phyloP scores from a whole-genome alignment of 2,888 invertebrate genomes.

The Parapristionchus giblindavisi region DNA sequence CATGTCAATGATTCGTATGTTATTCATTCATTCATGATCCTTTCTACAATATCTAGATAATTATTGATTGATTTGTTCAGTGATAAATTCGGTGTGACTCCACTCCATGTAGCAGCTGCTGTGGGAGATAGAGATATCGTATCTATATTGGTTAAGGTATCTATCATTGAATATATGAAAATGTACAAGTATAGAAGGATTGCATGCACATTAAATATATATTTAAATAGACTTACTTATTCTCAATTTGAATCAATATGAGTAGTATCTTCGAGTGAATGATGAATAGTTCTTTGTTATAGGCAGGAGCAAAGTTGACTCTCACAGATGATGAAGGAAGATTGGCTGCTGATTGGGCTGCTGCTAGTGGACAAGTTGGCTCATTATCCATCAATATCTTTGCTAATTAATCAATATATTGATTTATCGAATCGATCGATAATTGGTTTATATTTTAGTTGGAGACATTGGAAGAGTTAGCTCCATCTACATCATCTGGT shows the following conservation, averaged over 20 bases:
- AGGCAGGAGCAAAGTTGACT: conserved; percentile 1
- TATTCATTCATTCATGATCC: no score
- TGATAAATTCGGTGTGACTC: conserved; percentile 33
- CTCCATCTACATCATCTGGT: background rate
- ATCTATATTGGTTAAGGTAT: conserved; percentile 12
- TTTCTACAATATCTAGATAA: no score
- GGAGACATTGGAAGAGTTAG: conserved; percentile 16
- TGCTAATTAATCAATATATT: no score
- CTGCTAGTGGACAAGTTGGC: conserved; percentile 32
- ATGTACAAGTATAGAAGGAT: background rate
- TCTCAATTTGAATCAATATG: no score
- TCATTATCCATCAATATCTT: no score
- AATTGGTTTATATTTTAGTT: conserved; percentile 1
- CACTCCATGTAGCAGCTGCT: conserved; percentile 39
- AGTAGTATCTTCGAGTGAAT: no score
- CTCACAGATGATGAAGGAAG: conserved; percentile 1
- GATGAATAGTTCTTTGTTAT: background rate
- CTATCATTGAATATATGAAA: background rate
- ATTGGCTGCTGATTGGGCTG: conserved; percentile 37
- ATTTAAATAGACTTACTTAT: no score
- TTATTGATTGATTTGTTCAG: background rate
- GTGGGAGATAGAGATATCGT: conserved; percentile 32
- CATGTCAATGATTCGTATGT: conserved; percentile 34
- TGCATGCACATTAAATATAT: background rate
- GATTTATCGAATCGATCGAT: no score